Evolutionary conservation across 2,888 invertebrate genomes (phyloP).

Genomic region (Limulus polyphemus): DNA sequence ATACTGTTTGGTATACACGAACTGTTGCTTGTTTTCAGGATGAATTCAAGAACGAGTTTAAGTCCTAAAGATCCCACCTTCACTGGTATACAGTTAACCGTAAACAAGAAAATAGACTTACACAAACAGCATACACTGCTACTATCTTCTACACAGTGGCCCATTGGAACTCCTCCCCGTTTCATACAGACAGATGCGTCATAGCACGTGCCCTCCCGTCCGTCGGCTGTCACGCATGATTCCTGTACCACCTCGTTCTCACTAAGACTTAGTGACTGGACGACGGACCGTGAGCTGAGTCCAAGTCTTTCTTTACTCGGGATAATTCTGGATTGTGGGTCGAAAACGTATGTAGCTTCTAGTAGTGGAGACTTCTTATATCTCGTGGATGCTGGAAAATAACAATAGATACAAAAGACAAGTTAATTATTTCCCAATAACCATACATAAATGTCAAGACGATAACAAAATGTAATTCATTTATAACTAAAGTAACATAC

Average conservation of each 20-base stretch:
- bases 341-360: slow-evolving; percentile 25
- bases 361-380: slow-evolving; percentile 13
- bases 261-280: neutral
- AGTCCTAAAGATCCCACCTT: no score
- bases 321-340: slow-evolving; percentile 7
- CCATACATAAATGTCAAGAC: no score
- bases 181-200: slow-evolving; percentile 24
- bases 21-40: no score
- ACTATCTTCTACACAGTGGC: slow-evolving; percentile 20
- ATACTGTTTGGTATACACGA: no score
- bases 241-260: slow-evolving; percentile 7
- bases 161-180: slow-evolving; percentile 26
- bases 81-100: no score
- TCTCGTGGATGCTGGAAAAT: no score
- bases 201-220: slow-evolving; percentile 24
- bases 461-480: no score
- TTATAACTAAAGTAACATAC: no score
- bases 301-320: slow-evolving; percentile 2
- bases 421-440: no score
- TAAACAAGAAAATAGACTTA: slow-evolving; percentile 12
- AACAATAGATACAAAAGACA: no score
- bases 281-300: neutral
- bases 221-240: slow-evolving; percentile 23
- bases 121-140: slow-evolving; percentile 25
- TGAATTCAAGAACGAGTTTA: no score